These are phyloP conservation scores for Notiomystis cincta DNA, from an alignment of 2,113 vertebrate species.

Conservation along the genomic window DNA sequence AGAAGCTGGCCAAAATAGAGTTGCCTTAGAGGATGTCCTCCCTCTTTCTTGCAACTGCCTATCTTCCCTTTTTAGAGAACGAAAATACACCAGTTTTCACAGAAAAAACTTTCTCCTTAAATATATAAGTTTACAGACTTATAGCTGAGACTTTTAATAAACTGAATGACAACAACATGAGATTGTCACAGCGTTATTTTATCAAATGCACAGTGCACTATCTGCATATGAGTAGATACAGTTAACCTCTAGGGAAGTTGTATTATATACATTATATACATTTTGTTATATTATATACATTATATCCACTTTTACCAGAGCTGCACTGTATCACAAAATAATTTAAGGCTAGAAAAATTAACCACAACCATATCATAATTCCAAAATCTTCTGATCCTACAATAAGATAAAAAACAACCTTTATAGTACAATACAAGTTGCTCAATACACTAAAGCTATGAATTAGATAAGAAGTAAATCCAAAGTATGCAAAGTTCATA, in stretches of 20 bases:
- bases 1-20: not conserved
- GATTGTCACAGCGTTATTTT: slow-evolving; percentile 3
- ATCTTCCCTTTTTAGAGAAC: not conserved
- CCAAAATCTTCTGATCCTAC: not conserved
- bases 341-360: not conserved
- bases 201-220: not conserved
- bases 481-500: not conserved
- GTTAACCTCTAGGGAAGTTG: not conserved
- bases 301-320: not conserved
- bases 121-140: not conserved
- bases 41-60: not conserved
- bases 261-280: not conserved
- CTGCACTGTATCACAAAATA: not conserved
- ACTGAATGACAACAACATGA: not conserved
- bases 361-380: not conserved
- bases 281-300: no score
- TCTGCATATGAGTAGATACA: not conserved
- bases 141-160: slow-evolving; percentile 10
- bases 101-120: not conserved
- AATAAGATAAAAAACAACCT: not conserved
- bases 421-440: not conserved
- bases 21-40: not conserved
- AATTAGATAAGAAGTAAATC: not conserved
- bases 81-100: not conserved
- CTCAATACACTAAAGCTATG: not conserved